These are phyloP conservation scores for Alectura lathami DNA, from an alignment of 2,113 vertebrate species.

Conservation along the genomic window DNA sequence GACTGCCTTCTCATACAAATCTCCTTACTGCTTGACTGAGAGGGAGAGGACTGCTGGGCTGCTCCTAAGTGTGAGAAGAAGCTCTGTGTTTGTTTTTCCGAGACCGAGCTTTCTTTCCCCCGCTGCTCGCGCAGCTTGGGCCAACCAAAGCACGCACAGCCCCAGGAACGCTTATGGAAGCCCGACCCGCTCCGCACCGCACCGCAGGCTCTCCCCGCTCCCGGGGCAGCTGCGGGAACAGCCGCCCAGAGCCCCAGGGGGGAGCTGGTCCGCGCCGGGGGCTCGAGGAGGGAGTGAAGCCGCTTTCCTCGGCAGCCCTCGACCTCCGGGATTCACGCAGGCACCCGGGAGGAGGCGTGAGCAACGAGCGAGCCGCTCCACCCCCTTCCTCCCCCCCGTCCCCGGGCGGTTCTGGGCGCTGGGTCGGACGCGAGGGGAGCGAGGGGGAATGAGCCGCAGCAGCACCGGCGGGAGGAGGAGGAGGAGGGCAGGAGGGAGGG, in stretches of 20 bases:
- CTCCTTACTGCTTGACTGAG: not conserved
- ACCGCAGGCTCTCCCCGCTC: not conserved
- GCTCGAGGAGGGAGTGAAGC: not conserved
- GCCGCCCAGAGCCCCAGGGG: too few species aligned
- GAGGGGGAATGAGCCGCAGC: not conserved
- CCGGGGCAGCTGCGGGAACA: too few species aligned
- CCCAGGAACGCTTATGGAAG: conserved; percentile 6
- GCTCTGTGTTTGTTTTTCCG: not conserved
- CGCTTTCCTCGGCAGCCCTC: too few species aligned
- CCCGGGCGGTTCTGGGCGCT: not conserved
- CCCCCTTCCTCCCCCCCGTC: conserved; percentile 15
- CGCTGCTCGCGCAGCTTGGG: not conserved
- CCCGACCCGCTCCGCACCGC: not conserved
- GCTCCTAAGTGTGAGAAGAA: not conserved
- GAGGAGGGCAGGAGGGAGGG: not conserved
- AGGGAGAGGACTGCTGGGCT: not conserved
- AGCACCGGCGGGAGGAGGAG: not conserved
- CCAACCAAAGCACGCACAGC: not conserved
- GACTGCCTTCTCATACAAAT: not conserved
- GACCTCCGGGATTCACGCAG: not conserved
- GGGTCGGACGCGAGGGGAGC: not conserved
- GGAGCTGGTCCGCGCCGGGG: not conserved
- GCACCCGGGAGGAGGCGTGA: not conserved
- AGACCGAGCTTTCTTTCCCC: not conserved
- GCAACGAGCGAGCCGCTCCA: not conserved